Evolutionary conservation across 2,888 invertebrate genomes (phyloP).

Genomic region (Leucoptera coffeella): DNA sequence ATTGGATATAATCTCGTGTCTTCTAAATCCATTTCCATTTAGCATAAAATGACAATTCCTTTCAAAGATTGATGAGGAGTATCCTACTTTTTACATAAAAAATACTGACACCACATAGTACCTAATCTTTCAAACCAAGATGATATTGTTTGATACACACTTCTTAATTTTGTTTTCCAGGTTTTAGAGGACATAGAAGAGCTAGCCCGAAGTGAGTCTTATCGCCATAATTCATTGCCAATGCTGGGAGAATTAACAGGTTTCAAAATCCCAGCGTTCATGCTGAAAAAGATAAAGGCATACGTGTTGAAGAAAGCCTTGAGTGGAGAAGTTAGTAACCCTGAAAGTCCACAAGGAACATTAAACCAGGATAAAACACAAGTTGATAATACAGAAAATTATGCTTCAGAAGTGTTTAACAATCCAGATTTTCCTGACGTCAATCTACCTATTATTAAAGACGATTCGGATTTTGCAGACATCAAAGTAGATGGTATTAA

Average conservation of each 20-base stretch:
- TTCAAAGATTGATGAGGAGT: too few relatives aligned
- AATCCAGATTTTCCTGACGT: too few relatives aligned
- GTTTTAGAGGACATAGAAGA: conserved; percentile 73
- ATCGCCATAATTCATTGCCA: conserved; percentile 57
- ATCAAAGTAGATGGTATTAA: conserved; percentile 16
- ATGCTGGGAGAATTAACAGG: conserved; percentile 65
- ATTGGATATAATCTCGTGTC: too few relatives aligned
- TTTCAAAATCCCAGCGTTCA: conserved; percentile 69
- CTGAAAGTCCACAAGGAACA: conserved; percentile 31
- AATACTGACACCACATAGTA: too few relatives aligned
- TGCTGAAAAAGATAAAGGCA: conserved; percentile 66
- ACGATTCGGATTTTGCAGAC: conserved; percentile 34
- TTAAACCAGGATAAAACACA: conserved; percentile 28
- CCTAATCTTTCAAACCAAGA: too few relatives aligned
- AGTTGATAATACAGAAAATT: conserved; percentile 11
- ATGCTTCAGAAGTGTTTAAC: too few relatives aligned
- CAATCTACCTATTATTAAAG: conserved; percentile 23
- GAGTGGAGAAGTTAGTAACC: conserved; percentile 22
- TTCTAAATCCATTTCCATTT: too few relatives aligned
- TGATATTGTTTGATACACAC: too few relatives aligned
- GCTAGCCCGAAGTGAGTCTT: conserved; percentile 66
- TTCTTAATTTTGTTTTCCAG: too few relatives aligned
- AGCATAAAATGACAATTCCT: too few relatives aligned
- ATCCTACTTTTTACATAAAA: too few relatives aligned
- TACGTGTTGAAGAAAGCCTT: conserved; percentile 47